phyloP scores from a whole-genome alignment of 2,113 vertebrate species.

The Triplophysa rosa region DNA sequence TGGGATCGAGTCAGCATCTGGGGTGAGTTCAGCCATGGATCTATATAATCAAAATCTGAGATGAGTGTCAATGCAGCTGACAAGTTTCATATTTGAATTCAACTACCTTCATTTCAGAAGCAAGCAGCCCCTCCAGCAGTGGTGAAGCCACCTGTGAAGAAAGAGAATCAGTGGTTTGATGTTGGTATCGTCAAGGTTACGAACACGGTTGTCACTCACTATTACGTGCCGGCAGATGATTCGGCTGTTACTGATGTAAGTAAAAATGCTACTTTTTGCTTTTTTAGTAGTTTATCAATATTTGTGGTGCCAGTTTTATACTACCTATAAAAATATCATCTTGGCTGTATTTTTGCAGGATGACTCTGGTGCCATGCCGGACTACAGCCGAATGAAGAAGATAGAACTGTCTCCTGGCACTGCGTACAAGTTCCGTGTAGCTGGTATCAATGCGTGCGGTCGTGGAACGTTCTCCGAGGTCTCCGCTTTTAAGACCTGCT shows the following conservation, averaged over 20 bases:
- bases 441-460: conserved; percentile 79
- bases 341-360: conserved; percentile 63
- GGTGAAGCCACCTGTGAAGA: conserved; percentile 76
- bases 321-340: no score
- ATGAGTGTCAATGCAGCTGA: background rate
- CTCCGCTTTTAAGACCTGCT: conserved; percentile 82
- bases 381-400: conserved; percentile 79
- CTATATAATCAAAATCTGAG: background rate
- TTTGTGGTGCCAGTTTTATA: no score
- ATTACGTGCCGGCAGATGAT: conserved; percentile 76
- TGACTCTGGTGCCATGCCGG: conserved; percentile 71
- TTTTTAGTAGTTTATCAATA: no score
- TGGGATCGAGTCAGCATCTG: conserved; percentile 74
- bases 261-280: background rate
- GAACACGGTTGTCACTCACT: conserved; percentile 80
- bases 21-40: conserved; percentile 61
- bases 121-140: conserved; percentile 67
- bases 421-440: conserved; percentile 82
- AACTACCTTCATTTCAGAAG: conserved; percentile 61
- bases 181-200: conserved; percentile 82
- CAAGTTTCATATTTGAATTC: background rate
- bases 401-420: conserved; percentile 81
- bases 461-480: conserved; percentile 81
- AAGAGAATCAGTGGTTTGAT: conserved; percentile 83
- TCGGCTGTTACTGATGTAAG: conserved; percentile 59